Conservation (phyloP, 2,797 vertebrate genomes). For the Clarias laeviceps region DNA sequence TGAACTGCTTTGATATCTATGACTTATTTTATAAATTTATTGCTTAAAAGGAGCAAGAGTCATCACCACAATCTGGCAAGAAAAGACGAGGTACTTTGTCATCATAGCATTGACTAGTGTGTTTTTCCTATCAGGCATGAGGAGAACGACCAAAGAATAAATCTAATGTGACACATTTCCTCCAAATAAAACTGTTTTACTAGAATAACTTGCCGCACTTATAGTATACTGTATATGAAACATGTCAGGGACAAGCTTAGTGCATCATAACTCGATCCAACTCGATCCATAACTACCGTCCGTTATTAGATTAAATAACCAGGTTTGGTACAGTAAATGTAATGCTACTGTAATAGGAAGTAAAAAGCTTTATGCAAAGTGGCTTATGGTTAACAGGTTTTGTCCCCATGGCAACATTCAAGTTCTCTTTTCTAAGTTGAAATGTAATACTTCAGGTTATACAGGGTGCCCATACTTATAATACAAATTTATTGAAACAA, state of each 20-base stretch:
- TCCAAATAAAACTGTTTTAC: not conserved
- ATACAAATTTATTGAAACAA: too few relatives aligned
- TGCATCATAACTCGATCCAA: not conserved
- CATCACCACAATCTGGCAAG: slow-evolving; percentile 24
- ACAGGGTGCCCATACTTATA: too few relatives aligned
- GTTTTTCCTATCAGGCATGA: slow-evolving; percentile 4
- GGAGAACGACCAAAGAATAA: not conserved
- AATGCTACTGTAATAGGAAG: not conserved
- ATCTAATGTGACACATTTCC: not conserved
- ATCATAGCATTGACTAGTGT: slow-evolving; percentile 7
- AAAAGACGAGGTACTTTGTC: slow-evolving; percentile 19
- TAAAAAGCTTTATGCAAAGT: not conserved
- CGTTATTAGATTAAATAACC: not conserved
- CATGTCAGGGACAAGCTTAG: not conserved
- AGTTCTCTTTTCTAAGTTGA: not conserved
- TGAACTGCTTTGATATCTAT: slow-evolving; percentile 18
- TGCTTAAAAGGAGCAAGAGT: not conserved
- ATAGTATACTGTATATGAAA: not conserved
- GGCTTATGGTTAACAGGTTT: not conserved
- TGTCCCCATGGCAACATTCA: not conserved
- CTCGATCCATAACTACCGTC: not conserved
- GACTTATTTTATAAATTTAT: slow-evolving; percentile 19
- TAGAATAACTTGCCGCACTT: not conserved
- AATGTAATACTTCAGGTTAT: not conserved
- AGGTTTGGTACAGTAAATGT: not conserved